Evolutionary conservation across 2,113 vertebrate species (phyloP), one percentile per base, ranked within the genome.

Genomic region (Apteryx mantelli): DNA sequence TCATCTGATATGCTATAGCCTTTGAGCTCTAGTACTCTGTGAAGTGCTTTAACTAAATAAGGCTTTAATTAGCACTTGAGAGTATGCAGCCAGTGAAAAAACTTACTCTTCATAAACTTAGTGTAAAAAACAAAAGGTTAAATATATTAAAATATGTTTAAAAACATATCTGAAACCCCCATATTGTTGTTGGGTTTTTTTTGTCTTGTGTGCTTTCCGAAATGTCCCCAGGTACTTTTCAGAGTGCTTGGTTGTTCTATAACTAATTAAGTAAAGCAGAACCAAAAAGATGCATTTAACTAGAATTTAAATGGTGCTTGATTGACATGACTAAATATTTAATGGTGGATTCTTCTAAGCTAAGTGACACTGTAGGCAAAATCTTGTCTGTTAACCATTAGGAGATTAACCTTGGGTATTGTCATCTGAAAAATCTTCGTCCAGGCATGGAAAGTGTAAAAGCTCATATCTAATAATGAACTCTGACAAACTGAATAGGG

Each of bases 271-370:
- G 13, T 76, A 93, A 91, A 94, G 17, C 44, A 70, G 20, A 93
- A 74, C 56, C 11, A 56, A 73, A 81, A 85, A 68, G 11, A 30
- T 63, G 11, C 16, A 52, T 94, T 90, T 63, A 86, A 48, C 11
- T 89, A 36, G 24, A 63, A 56, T 66, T 74, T 74, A 81, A 91
- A 70, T 71, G 15, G 70, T 40, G 7, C 50, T 86, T 91, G 40
- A 66, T 70, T 96, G 66, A 78, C 70, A 30, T 71, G n/a, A 68
- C 38, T 80, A 66, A 95, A 75, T 93, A 93, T 86, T 88, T 77
- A 60, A 38, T 55, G 21, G 20, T 38, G 65, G 68, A 58, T 11
- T 65, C 48, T 80, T 85, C 58, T 82, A 85, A 73, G 32, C 46
- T 73, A 56, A 46, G 21, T 89, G 55, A 73, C 77, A 73, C 21